Evolutionary conservation across 2,888 invertebrate genomes (phyloP).

Genomic region (Thumatha senex): DNA sequence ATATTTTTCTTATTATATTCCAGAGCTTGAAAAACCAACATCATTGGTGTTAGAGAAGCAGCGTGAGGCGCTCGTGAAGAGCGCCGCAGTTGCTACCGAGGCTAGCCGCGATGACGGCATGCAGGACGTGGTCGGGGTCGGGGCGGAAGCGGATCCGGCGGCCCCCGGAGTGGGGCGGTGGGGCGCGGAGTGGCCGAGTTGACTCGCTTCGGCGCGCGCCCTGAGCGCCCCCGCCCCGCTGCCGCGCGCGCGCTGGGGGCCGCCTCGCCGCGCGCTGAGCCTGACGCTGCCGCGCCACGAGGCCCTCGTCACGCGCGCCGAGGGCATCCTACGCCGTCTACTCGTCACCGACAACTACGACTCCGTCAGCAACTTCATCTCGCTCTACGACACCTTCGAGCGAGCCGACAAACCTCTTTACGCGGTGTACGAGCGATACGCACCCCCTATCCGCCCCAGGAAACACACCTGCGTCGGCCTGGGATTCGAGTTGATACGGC

Average conservation of each 20-base stretch:
- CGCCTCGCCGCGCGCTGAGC: slow-evolving; percentile 42
- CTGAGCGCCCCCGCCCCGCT: slow-evolving; percentile 86
- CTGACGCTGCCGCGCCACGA: slow-evolving; percentile 86
- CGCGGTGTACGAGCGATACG: slow-evolving; percentile 90
- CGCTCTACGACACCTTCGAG: slow-evolving; percentile 86
- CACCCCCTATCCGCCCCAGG: slow-evolving; percentile 89
- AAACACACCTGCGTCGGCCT: slow-evolving; percentile 96
- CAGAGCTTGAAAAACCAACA: slow-evolving; percentile 90
- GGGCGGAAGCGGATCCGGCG: slow-evolving; percentile 82
- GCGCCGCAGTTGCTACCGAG: slow-evolving; percentile 72
- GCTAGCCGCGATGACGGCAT: slow-evolving; percentile 56
- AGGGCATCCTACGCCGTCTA: slow-evolving; percentile 90
- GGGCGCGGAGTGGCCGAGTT: slow-evolving; percentile 98
- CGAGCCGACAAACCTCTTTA: slow-evolving; percentile 83
- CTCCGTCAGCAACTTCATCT: slow-evolving; percentile 93
- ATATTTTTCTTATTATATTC: slow-evolving; percentile 25
- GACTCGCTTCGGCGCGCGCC: slow-evolving; percentile 89
- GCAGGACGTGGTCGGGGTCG: slow-evolving; percentile 62
- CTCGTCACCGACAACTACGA: slow-evolving; percentile 94
- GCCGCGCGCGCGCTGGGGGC: slow-evolving; percentile 85
- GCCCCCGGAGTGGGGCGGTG: slow-evolving; percentile 94
- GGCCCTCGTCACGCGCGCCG: slow-evolving; percentile 90
- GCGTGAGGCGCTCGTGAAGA: slow-evolving; percentile 84
- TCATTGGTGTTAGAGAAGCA: slow-evolving; percentile 86
- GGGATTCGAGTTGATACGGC: slow-evolving; percentile 87